These are phyloP conservation scores for Oryzias curvinotus DNA, from an alignment of 2,113 vertebrate genomes.

Conservation along the genomic window DNA sequence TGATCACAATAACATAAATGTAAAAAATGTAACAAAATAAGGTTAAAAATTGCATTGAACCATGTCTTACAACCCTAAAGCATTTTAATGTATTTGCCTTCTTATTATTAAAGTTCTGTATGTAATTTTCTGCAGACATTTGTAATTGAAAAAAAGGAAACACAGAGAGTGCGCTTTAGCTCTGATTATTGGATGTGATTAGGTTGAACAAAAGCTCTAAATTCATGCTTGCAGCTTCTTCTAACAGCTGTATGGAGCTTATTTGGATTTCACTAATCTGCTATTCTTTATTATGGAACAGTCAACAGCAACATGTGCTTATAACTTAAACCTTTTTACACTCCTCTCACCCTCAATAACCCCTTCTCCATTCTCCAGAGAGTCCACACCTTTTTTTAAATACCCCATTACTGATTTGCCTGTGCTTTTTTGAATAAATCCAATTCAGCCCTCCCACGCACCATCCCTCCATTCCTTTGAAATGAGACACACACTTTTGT, in stretches of 20 bases:
- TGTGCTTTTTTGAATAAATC: constrained; percentile 38
- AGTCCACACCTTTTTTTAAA: constrained; percentile 28
- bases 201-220: constrained; percentile 18
- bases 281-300: constrained; percentile 2
- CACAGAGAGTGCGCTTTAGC: not conserved
- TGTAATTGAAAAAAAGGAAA: not conserved
- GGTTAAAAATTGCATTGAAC: no score
- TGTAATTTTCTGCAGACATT: not conserved
- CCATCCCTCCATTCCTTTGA: constrained; percentile 48
- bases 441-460: constrained; percentile 14
- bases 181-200: constrained; percentile 36
- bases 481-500: constrained; percentile 57
- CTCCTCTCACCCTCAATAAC: constrained; percentile 1
- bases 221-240: constrained; percentile 13
- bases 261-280: constrained; percentile 29
- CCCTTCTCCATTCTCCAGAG: constrained; percentile 9
- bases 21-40: no score
- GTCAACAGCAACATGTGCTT: not conserved
- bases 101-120: not conserved
- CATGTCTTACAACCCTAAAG: no score
- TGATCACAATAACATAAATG: no score
- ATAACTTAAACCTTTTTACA: constrained; percentile 16
- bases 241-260: constrained; percentile 28
- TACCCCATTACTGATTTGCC: constrained; percentile 43
- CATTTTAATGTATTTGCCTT: no score